Evolutionary conservation across 2,888 invertebrate species (phyloP).

Genomic region (Sclerodermus sp.): DNA sequence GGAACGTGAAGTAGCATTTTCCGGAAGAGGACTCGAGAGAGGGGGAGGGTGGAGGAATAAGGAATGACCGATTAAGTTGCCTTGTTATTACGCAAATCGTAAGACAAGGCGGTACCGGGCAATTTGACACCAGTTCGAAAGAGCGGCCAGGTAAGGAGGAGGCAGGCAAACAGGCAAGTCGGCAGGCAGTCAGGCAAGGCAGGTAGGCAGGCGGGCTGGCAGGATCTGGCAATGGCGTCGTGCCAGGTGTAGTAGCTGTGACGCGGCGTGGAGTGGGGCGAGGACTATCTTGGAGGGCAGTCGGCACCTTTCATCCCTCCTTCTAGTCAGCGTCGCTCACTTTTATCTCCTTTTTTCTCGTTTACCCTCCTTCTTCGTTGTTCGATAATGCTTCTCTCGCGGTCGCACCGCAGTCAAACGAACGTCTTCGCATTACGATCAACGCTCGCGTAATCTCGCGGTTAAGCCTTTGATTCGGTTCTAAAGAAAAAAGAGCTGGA

Average conservation of each 20-base stretch:
- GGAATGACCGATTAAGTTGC: too few species aligned
- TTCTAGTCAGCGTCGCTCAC: conserved; percentile 15
- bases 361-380: conserved; percentile 25
- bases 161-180: too few species aligned
- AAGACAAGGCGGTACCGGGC: background rate
- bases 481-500: background rate
- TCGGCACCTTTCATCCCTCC: conserved; percentile 37
- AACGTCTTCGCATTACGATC: background rate
- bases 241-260: conserved; percentile 32
- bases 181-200: too few species aligned
- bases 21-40: too few species aligned
- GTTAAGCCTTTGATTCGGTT: too few species aligned
- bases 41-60: too few species aligned
- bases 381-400: conserved; percentile 15
- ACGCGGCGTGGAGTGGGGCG: conserved; percentile 14
- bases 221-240: conserved; percentile 26
- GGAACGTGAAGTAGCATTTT: too few species aligned
- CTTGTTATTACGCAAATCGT: background rate
- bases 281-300: conserved; percentile 31
- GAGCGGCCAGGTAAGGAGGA: too few species aligned
- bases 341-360: conserved; percentile 35
- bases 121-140: background rate
- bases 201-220: background rate
- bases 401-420: conserved; percentile 13
- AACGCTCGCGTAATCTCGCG: too few species aligned